Conservation (phyloP, 2,113 vertebrate species). For the Elachura formosa region DNA sequence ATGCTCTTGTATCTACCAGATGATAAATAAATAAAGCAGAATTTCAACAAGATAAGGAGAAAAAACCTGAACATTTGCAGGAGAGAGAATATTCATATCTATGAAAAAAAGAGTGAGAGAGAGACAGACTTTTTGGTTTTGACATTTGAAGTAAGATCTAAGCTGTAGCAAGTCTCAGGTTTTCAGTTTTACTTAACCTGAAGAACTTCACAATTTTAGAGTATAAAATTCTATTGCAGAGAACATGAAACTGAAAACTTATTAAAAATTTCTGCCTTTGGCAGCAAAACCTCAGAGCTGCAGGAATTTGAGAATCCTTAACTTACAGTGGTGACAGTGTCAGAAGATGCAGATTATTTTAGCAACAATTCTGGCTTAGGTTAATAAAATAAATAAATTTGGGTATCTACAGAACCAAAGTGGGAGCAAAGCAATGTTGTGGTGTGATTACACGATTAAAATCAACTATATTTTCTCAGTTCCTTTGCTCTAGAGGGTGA, state of each 20-base stretch:
- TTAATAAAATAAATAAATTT: background rate
- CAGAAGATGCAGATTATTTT: background rate
- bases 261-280: background rate
- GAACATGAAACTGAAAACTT: background rate
- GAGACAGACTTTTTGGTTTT: background rate
- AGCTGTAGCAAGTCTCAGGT: background rate
- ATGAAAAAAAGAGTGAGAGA: background rate
- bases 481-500: background rate
- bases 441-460: background rate
- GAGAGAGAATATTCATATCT: background rate
- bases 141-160: background rate
- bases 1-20: background rate
- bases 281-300: background rate
- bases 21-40: background rate
- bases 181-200: background rate
- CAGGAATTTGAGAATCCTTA: background rate
- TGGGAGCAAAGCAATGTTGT: background rate
- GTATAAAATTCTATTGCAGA: background rate
- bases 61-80: background rate
- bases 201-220: background rate
- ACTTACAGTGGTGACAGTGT: background rate
- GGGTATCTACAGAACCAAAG: background rate
- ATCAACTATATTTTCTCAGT: background rate
- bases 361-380: background rate
- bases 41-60: background rate